phyloP scores from a whole-genome alignment of 2,888 invertebrate species.

The Platerodrilus igneus region DNA sequence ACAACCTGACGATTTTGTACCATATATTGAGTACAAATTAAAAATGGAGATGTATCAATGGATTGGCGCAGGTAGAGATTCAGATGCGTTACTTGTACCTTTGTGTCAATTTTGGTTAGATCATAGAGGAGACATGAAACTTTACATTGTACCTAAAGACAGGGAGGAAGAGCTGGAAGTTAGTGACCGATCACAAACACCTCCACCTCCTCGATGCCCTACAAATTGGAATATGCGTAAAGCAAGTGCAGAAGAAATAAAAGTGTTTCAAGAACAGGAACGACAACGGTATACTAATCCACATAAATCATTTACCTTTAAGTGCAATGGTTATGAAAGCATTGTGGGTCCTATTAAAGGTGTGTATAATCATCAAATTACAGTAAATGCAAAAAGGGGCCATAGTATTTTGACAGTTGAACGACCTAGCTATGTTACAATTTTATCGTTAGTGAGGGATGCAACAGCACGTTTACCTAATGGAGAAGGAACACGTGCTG shows the following conservation, averaged over 20 bases:
- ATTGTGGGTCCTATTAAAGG: constrained; percentile 58
- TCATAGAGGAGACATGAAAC: constrained; percentile 50
- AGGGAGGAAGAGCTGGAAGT: constrained; percentile 43
- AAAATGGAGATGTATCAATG: constrained; percentile 75
- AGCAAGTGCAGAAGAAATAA: constrained; percentile 71
- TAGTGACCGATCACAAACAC: constrained; percentile 48
- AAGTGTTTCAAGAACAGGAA: constrained; percentile 75
- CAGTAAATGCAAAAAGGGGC: constrained; percentile 62
- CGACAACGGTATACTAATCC: constrained; percentile 79
- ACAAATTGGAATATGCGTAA: constrained; percentile 80
- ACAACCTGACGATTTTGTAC: constrained; percentile 82
- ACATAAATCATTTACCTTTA: constrained; percentile 86
- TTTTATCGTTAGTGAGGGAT: constrained; percentile 86
- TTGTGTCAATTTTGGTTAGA: constrained; percentile 78
- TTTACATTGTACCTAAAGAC: constrained; percentile 39
- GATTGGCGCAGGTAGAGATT: constrained; percentile 92
- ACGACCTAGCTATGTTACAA: constrained; percentile 86
- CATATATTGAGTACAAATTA: constrained; percentile 79
- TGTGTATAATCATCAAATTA: constrained; percentile 62
- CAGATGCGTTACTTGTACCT: constrained; percentile 69
- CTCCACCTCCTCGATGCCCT: constrained; percentile 61
- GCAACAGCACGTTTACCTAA: constrained; percentile 90
- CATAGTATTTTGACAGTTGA: constrained; percentile 76
- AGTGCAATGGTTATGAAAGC: constrained; percentile 50
- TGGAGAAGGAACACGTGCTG: constrained; percentile 88